Base-by-base conservation (phyloP, 2,888 invertebrate species). In the Stenchaetothrips biformis region DNA sequence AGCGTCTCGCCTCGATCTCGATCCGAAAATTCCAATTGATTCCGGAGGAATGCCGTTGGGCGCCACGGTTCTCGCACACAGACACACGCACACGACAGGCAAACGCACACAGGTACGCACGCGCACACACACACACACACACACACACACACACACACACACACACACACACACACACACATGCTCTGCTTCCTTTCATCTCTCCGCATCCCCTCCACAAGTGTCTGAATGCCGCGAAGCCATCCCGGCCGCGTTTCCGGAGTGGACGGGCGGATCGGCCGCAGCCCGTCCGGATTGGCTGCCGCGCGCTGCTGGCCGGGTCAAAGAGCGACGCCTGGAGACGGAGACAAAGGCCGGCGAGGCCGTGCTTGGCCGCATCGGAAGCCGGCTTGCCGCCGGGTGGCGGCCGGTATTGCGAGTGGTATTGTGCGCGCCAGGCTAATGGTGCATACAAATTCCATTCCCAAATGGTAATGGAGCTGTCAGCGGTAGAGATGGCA, bases 21-120 rank as follows among this genome's bases (percentile, higher is more conserved):
- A 74, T 74, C 25, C 67, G 67, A n/a, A 74, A 74, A 74, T 74
- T 74, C 67, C 67, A 74, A 74, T 74, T 74, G 67, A 74, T 74
- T 21, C 25, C 21, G 9, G 25, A 25, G 67, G 67, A 21, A 74
- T 53, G 53, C 18, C 67, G 21, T 21, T 25, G 21, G 21, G 25
- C 18, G 67, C 67, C 67, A 74, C 67, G 21, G 67, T 25, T 74
- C 67, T 25, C 67, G 67, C 67, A 11, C 25, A 11, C 25, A 21
- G 2, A 2, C 37, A 37, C 37, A 37, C 37, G 4, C 37, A 37
- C 37, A 37, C 2, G n/a, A 2, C 37, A 37, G 2, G 4, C n/a
- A n/a, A n/a, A n/a, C n/a, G n/a, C n/a, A n/a, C n/a, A n/a, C n/a
- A n/a, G n/a, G n/a, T n/a, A n/a, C n/a, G n/a, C n/a, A n/a, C 67